Conservation (phyloP, 2,113 vertebrate species). For the Gulo gulo region DNA sequence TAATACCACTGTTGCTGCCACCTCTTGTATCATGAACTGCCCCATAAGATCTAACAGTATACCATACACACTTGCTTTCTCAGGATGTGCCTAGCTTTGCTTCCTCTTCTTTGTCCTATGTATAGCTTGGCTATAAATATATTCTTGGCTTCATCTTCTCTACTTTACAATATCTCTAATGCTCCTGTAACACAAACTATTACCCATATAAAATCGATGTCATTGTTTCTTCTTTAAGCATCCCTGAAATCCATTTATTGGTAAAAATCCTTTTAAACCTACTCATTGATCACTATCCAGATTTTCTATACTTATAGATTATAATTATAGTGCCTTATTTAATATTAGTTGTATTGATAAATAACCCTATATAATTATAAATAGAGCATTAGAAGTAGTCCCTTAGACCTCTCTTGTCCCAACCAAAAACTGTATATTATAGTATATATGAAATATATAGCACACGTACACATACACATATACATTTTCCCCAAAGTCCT, state of each 20-base stretch:
- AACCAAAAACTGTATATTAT: not conserved
- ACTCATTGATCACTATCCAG: not conserved
- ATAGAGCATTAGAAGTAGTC: not conserved
- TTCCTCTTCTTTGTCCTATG: not conserved
- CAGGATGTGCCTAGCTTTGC: not conserved
- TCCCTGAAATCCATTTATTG: not conserved
- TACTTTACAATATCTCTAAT: not conserved
- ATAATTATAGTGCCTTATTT: slow-evolving; percentile 3
- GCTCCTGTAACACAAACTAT: not conserved
- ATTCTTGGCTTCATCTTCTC: not conserved
- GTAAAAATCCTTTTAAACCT: not conserved
- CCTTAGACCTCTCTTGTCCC: not conserved
- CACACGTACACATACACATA: not conserved
- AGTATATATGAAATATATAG: not conserved
- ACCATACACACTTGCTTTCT: not conserved
- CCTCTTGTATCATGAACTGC: not conserved
- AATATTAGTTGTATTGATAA: not conserved
- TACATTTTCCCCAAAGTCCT: not conserved
- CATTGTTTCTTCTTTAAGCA: not conserved
- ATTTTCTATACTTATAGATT: slow-evolving; percentile 24
- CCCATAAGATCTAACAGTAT: not conserved
- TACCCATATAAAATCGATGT: not conserved
- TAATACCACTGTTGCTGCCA: not conserved
- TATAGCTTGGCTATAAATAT: not conserved
- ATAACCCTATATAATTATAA: not conserved